Conservation (phyloP, 2,888 invertebrate genomes). For the Phalera bucephala region DNA sequence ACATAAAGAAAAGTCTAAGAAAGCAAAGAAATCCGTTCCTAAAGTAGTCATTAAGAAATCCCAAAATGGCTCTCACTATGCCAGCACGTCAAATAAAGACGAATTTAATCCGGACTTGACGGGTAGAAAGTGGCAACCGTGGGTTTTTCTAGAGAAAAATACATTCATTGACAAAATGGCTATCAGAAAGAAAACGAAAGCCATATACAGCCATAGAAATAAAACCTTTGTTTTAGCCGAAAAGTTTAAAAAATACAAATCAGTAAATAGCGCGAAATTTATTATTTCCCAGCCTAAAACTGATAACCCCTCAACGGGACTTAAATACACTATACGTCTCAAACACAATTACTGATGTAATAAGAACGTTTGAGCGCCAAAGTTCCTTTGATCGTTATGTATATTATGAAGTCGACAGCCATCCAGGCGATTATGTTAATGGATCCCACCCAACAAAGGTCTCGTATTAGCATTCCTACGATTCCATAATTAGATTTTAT, state of each 20-base stretch:
- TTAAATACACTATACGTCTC: constrained; percentile 73
- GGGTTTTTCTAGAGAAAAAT: constrained; percentile 75
- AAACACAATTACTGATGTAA: constrained; percentile 61
- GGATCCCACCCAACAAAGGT: constrained; percentile 54
- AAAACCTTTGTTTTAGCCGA: constrained; percentile 65
- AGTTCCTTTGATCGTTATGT: constrained; percentile 28
- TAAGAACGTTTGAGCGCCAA: constrained; percentile 25
- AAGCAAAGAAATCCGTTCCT: constrained; percentile 61
- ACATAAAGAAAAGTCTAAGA: constrained; percentile 67
- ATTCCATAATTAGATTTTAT: constrained; percentile 50
- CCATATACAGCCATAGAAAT: constrained; percentile 66
- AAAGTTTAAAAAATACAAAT: constrained; percentile 71
- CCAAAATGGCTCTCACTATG: constrained; percentile 73
- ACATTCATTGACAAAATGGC: constrained; percentile 75
- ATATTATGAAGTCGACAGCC: constrained; percentile 15
- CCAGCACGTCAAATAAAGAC: constrained; percentile 58
- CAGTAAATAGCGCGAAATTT: constrained; percentile 62
- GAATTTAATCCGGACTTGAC: constrained; percentile 71
- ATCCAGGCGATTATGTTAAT: constrained; percentile 30
- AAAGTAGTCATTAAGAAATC: constrained; percentile 79
- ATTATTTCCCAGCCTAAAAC: constrained; percentile 66
- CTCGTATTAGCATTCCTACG: constrained; percentile 58
- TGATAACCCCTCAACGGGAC: constrained; percentile 48
- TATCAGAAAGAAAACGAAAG: constrained; percentile 60
- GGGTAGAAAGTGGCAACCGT: constrained; percentile 79